These are phyloP conservation scores for Plusia festucae DNA, from an alignment of 2,888 invertebrate species.

Conservation along the genomic window DNA sequence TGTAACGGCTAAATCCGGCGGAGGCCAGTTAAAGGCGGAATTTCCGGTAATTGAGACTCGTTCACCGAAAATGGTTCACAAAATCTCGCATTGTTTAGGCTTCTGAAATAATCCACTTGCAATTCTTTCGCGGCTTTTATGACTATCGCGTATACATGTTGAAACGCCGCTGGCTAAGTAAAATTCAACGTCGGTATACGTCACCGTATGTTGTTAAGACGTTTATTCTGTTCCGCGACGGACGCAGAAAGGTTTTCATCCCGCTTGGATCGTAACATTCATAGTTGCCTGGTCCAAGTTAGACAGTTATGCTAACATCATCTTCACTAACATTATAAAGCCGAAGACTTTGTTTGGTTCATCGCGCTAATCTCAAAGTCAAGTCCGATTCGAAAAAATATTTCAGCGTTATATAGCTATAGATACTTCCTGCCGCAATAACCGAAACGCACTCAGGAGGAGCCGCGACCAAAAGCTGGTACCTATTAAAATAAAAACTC, in stretches of 20 bases:
- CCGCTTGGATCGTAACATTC: constrained; percentile 47
- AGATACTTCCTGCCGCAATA: no score
- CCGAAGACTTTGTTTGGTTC: no score
- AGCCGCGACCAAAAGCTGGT: no score
- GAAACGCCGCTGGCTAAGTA: constrained; percentile 11
- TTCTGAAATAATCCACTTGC: constrained; percentile 46
- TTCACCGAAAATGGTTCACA: constrained; percentile 63
- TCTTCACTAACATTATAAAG: no score
- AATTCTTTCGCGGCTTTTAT: constrained; percentile 42
- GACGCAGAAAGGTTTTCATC: constrained; percentile 50
- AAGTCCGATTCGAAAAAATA: no score
- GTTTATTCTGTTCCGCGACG: constrained; percentile 46
- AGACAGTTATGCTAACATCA: constrained; percentile 5
- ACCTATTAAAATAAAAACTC: no score
- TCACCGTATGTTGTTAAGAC: constrained; percentile 26
- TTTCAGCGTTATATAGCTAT: no score
- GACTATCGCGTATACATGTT: constrained; percentile 15
- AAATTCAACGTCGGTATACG: constrained; percentile 20
- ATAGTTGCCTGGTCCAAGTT: constrained; percentile 26
- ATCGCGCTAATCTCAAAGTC: no score
- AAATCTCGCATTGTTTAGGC: constrained; percentile 64
- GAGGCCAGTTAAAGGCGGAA: constrained; percentile 63
- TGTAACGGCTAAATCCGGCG: constrained; percentile 52
- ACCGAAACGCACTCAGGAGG: no score
- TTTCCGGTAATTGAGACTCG: constrained; percentile 70